Percentiles rank a stretch among this genome's conserved stretches.
Conservation (phyloP, 1,140 invertebrate genomes). For the Geopemphigus sp. region DNA sequence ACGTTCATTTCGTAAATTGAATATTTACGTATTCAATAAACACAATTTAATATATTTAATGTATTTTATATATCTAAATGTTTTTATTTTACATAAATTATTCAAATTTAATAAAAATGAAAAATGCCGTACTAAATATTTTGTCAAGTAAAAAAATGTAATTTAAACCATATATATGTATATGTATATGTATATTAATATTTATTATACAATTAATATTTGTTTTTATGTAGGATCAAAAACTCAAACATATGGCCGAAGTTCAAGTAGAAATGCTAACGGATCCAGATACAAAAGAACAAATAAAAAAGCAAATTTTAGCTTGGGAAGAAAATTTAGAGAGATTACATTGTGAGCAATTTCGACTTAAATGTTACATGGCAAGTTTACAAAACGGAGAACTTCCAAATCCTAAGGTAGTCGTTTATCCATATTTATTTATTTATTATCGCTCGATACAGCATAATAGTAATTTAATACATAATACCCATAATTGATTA, state of each 20-base stretch:
- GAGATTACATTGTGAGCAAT: slow-evolving; percentile 93
- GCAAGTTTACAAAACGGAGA: slow-evolving; percentile 93
- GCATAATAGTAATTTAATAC: neutral
- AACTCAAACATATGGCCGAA: slow-evolving; percentile 96
- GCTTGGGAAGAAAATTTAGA: slow-evolving; percentile 97
- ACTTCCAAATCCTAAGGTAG: slow-evolving; percentile 94
- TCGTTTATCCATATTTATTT: neutral
- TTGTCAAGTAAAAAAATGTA: neutral
- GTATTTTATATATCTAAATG: too few species aligned
- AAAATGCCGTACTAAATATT: too few species aligned
- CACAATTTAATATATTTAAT: too few species aligned
- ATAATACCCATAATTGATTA: slow-evolving; percentile 51
- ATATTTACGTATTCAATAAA: too few species aligned
- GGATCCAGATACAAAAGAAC: slow-evolving; percentile 84
- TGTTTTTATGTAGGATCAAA: slow-evolving; percentile 55
- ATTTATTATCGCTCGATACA: neutral
- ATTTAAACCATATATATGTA: too few species aligned
- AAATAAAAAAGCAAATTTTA: slow-evolving; percentile 87
- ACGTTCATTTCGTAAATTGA: too few species aligned
- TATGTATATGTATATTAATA: too few species aligned
- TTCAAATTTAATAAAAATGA: too few species aligned
- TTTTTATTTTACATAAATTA: too few species aligned
- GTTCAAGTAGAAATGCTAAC: slow-evolving; percentile 91
- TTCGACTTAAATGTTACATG: slow-evolving; percentile 93
- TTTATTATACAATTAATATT: too few species aligned